phyloP scores from a whole-genome alignment of 1,140 invertebrate genomes.

The Leptinotarsa defecta region DNA sequence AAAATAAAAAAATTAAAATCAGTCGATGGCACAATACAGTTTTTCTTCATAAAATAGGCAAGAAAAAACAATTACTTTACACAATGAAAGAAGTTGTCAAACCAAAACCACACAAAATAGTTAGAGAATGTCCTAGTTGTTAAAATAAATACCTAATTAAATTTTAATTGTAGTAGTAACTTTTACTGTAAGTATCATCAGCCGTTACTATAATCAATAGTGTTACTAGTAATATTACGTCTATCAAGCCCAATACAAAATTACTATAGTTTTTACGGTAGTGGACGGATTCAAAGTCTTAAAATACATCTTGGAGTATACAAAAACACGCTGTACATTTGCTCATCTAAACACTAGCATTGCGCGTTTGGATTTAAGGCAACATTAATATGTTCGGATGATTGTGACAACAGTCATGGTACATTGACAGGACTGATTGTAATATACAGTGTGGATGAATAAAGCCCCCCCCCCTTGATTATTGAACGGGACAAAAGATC shows the following conservation, averaged over 20 bases:
- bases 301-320: slow-evolving; percentile 8
- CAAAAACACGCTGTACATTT: not conserved
- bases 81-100: slow-evolving; percentile 22
- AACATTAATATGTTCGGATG: slow-evolving; percentile 1
- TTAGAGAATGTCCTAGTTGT: slow-evolving; percentile 7
- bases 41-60: slow-evolving; percentile 34
- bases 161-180: slow-evolving; percentile 29
- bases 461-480: too few relatives aligned
- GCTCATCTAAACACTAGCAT: not conserved
- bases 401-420: not conserved
- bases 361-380: not conserved
- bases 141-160: slow-evolving; percentile 17
- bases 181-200: slow-evolving; percentile 35
- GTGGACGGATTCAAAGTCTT: slow-evolving; percentile 36
- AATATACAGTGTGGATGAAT: too few relatives aligned
- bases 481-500: too few relatives aligned
- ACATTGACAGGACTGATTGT: too few relatives aligned
- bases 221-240: slow-evolving; percentile 14
- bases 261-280: slow-evolving; percentile 18
- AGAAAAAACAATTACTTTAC: slow-evolving; percentile 28
- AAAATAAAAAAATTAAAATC: slow-evolving; percentile 33
- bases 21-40: slow-evolving; percentile 38
- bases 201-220: slow-evolving; percentile 21
- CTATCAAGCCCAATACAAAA: slow-evolving; percentile 23
- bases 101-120: slow-evolving; percentile 27